Conservation (phyloP, 2,888 invertebrate genomes). For the Laspeyria flexula region DNA sequence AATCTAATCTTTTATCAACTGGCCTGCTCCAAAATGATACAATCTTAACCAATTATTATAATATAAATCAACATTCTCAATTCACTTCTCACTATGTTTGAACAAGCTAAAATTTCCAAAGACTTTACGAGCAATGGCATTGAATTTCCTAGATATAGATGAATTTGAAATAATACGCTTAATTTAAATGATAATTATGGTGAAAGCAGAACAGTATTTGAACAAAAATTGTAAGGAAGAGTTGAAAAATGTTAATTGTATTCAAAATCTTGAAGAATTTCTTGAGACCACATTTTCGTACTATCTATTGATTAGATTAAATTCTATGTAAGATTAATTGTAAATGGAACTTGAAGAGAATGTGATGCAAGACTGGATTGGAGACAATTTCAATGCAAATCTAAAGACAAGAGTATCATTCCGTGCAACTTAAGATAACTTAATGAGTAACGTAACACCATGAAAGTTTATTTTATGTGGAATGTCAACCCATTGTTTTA, state of each 20-base stretch:
- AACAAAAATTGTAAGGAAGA: conserved; percentile 14
- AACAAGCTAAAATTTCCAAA: fast-evolving
- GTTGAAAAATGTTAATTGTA: conserved; percentile 23
- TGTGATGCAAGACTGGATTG: conserved; percentile 15
- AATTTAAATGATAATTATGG: conserved; percentile 41
- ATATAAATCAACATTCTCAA: conserved; percentile 39
- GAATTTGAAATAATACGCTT: conserved; percentile 24
- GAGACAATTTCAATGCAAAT: conserved; percentile 38
- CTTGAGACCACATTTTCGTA: conserved; percentile 6
- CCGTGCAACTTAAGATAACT: conserved; percentile 5
- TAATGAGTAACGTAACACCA: conserved; percentile 14
- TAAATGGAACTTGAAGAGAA: conserved; percentile 11
- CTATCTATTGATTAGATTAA: conserved; percentile 25
- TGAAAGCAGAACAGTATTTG: conserved; percentile 36
- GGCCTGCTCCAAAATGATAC: conserved; percentile 33
- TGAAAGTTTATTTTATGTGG: conserved; percentile 24
- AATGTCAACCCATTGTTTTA: conserved; percentile 17
- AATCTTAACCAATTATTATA: conserved; percentile 49
- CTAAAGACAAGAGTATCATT: neutral
- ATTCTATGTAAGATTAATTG: conserved; percentile 32
- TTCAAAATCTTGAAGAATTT: conserved; percentile 7
- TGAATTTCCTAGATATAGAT: conserved; percentile 6
- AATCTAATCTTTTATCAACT: conserved; percentile 50
- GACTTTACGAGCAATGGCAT: conserved; percentile 12
- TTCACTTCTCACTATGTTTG: conserved; percentile 8